Percentiles rank a stretch among this genome's conserved stretches.
Conservation (phyloP, 2,888 invertebrate species). For the Actias luna region DNA sequence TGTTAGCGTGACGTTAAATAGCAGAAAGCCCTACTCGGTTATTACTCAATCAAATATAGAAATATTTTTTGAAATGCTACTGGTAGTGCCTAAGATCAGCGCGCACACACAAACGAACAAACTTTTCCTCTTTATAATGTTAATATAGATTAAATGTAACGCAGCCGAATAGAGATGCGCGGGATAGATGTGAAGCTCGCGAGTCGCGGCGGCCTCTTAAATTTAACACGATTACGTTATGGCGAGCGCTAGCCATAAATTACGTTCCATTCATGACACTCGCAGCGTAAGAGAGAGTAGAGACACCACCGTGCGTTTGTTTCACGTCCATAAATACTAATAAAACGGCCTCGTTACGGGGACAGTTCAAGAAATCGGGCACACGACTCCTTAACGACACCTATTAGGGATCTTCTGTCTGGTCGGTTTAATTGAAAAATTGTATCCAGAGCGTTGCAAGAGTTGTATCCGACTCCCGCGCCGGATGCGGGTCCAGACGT, state of each 20-base stretch:
- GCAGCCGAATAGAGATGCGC: conserved; percentile 39
- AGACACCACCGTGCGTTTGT: conserved; percentile 58
- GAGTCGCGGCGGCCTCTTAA: conserved; percentile 37
- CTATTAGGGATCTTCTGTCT: conserved; percentile 81
- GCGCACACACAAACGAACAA: no score
- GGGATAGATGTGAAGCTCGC: background rate
- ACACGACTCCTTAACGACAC: conserved; percentile 81
- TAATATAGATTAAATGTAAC: conserved; percentile 29
- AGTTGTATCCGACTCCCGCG: conserved; percentile 77
- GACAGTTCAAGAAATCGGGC: conserved; percentile 80
- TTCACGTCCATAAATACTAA: conserved; percentile 78
- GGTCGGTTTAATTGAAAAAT: conserved; percentile 81
- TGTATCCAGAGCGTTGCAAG: conserved; percentile 79
- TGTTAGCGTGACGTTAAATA: no score
- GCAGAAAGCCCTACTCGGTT: no score
- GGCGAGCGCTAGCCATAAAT: conserved; percentile 74
- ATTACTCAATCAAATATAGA: no score
- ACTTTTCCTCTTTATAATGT: no score
- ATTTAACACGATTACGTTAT: conserved; percentile 55
- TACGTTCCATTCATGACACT: conserved; percentile 66
- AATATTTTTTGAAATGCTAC: no score
- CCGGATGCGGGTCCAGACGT: conserved; percentile 82
- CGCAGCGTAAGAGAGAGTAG: conserved; percentile 30
- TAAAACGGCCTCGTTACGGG: conserved; percentile 78
- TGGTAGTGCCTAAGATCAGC: no score